Conservation (phyloP, 2,888 invertebrate genomes). For the Drosophila kanekoi region DNA sequence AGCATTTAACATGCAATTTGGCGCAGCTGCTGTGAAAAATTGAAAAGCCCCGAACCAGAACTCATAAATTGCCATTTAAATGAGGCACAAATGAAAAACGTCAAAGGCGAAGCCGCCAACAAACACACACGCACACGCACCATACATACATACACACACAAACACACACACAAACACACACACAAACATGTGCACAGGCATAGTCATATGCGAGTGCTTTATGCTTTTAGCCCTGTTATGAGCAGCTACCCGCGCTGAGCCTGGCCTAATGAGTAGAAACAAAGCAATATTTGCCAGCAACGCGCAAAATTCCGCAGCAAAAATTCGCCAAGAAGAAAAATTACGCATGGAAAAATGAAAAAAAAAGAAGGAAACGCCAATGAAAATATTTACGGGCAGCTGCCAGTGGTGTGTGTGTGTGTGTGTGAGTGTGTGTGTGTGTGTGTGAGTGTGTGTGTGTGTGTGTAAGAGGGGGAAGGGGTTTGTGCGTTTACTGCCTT, state of each 20-base stretch:
- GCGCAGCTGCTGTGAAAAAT: slow-evolving; percentile 76
- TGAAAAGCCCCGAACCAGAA: slow-evolving; percentile 55
- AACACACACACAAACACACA: no score
- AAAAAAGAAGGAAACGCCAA: slow-evolving; percentile 37
- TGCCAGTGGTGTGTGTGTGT: slow-evolving; percentile 4
- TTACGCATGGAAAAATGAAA: slow-evolving; percentile 65
- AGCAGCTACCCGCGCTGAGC: slow-evolving; percentile 18
- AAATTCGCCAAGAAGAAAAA: slow-evolving; percentile 73
- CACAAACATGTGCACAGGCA: neutral
- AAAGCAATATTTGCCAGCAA: slow-evolving; percentile 74
- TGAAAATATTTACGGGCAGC: slow-evolving; percentile 49
- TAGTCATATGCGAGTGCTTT: slow-evolving; percentile 25
- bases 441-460: neutral
- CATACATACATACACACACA: neutral
- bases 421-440: neutral
- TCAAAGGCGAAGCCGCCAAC: slow-evolving; percentile 31
- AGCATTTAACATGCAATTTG: slow-evolving; percentile 77
- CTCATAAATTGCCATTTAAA: slow-evolving; percentile 81
- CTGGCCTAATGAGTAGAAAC: slow-evolving; percentile 75
- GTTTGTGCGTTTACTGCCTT: slow-evolving; percentile 22
- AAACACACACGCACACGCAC: slow-evolving; percentile 17
- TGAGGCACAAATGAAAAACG: slow-evolving; percentile 76
- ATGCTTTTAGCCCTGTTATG: slow-evolving; percentile 39
- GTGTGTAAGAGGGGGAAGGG: neutral
- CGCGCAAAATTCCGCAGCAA: slow-evolving; percentile 68